Conservation (phyloP, 2,888 invertebrate species). For the Agrotis segetum region DNA sequence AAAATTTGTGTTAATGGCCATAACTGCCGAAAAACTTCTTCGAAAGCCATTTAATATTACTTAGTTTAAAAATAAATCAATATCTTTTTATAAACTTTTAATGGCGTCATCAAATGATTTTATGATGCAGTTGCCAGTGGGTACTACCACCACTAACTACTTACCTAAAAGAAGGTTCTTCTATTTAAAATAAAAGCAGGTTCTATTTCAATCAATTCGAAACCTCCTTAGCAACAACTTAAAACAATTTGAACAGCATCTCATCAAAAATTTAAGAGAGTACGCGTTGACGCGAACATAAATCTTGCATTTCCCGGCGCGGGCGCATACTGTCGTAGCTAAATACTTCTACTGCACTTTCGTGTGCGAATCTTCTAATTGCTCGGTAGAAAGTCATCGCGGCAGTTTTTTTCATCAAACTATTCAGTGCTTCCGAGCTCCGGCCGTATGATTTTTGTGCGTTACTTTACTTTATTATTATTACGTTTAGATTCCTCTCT, state of each 20-base stretch:
- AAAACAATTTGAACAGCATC: conserved; percentile 39
- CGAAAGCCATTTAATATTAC: conserved; percentile 15
- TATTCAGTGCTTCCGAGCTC: conserved; percentile 75
- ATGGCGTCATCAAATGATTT: conserved; percentile 2
- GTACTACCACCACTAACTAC: not conserved
- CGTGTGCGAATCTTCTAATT: conserved; percentile 90
- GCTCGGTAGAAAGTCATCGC: conserved; percentile 84
- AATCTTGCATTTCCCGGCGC: conserved; percentile 66
- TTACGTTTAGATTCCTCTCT: conserved; percentile 80
- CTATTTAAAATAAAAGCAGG: not conserved
- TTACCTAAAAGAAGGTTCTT: conserved; percentile 12
- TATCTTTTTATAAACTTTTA: not conserved
- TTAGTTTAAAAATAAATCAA: conserved; percentile 7
- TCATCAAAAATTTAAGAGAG: conserved; percentile 60
- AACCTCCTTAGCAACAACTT: conserved; percentile 20
- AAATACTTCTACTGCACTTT: conserved; percentile 77
- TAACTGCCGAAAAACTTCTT: not conserved
- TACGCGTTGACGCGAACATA: conserved; percentile 57
- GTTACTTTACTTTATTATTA: conserved; percentile 80
- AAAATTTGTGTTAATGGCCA: not conserved
- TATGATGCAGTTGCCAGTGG: not conserved
- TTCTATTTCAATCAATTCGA: conserved; percentile 12
- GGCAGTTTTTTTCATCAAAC: conserved; percentile 79
- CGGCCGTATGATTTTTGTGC: conserved; percentile 82
- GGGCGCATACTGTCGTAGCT: conserved; percentile 60